Percentiles rank a stretch among this genome's conserved stretches.
These are phyloP conservation scores for Pterostichus niger DNA, from an alignment of 2,888 invertebrate genomes.

Conservation along the genomic window DNA sequence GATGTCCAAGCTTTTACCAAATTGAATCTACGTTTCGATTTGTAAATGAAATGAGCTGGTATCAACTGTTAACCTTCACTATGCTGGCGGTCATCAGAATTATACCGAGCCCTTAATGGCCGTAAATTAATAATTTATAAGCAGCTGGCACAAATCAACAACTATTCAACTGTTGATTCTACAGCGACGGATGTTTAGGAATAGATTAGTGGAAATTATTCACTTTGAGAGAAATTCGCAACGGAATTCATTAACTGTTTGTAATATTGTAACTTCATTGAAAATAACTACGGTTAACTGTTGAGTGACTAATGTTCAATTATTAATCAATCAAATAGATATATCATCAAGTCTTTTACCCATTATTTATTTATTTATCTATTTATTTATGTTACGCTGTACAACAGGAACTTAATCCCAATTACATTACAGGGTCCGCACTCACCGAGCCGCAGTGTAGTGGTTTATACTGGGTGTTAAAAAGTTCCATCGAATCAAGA, in stretches of 20 bases:
- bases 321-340: no score
- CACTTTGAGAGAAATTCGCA: conserved; percentile 20
- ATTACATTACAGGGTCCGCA: no score
- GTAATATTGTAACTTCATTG: conserved; percentile 3
- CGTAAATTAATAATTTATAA: conserved; percentile 41
- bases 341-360: no score
- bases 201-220: conserved; percentile 44
- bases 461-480: no score
- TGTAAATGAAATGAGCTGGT: conserved; percentile 25
- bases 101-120: conserved; percentile 3
- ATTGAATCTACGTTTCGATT: conserved; percentile 23
- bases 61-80: conserved; percentile 13
- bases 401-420: no score
- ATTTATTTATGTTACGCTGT: no score
- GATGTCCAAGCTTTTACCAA: conserved; percentile 15
- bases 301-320: no score
- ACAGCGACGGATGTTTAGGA: conserved; percentile 35
- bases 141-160: conserved; percentile 4
- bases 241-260: conserved; percentile 1
- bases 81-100: neutral
- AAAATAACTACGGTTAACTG: neutral
- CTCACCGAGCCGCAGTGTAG: no score
- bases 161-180: conserved; percentile 36
- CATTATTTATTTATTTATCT: no score
- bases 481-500: no score